Evolutionary conservation across 2,113 vertebrate genomes (phyloP).

Genomic region (Climacteris rufus): DNA sequence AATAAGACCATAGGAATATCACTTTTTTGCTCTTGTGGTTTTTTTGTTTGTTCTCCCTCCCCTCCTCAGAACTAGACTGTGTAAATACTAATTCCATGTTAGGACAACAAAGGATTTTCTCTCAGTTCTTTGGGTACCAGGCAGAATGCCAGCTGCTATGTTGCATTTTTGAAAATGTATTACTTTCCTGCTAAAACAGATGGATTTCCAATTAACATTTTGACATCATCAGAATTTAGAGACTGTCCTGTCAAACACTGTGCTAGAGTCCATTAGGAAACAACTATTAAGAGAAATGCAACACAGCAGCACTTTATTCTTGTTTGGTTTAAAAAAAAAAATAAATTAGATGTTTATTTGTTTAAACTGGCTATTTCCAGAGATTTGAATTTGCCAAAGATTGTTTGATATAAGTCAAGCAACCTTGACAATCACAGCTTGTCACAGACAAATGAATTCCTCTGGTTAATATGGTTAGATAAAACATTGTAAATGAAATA

Average conservation of each 20-base stretch:
- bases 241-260: slow-evolving; percentile 36
- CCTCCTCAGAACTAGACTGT: not conserved
- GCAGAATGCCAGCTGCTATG: slow-evolving; percentile 8
- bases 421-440: not conserved
- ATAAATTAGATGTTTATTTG: slow-evolving; percentile 26
- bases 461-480: not conserved
- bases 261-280: slow-evolving; percentile 14
- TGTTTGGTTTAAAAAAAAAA: not conserved
- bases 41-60: not conserved
- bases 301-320: slow-evolving; percentile 32
- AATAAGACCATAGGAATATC: slow-evolving; percentile 8
- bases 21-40: not conserved
- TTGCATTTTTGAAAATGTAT: slow-evolving; percentile 54
- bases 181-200: slow-evolving; percentile 54
- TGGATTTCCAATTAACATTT: slow-evolving; percentile 61
- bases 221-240: slow-evolving; percentile 53
- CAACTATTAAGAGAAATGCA: slow-evolving; percentile 31
- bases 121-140: slow-evolving; percentile 13
- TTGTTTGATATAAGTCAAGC: slow-evolving; percentile 37
- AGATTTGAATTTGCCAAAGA: slow-evolving; percentile 27
- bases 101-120: slow-evolving; percentile 40
- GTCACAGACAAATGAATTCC: not conserved
- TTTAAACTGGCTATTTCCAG: slow-evolving; percentile 31
- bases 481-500: not conserved
- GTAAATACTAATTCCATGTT: slow-evolving; percentile 48